These are phyloP conservation scores for Tautogolabrus adspersus DNA, from an alignment of 2,113 vertebrate genomes.

Conservation along the genomic window DNA sequence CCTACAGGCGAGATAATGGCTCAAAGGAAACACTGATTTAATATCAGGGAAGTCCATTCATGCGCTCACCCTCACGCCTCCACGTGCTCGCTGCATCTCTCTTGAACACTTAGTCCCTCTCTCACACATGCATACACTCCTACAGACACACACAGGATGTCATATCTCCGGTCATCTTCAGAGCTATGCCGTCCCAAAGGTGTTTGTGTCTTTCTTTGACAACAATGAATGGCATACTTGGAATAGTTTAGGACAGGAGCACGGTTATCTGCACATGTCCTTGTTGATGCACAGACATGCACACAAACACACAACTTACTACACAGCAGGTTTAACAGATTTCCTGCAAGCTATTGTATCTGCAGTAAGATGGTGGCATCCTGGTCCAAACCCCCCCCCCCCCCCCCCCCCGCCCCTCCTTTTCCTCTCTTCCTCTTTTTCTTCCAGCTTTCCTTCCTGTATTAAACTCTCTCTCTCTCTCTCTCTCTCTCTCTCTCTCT, in stretches of 20 bases:
- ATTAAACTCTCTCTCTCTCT: not conserved
- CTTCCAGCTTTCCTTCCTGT: not conserved
- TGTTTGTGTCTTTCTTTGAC: constrained; percentile 75
- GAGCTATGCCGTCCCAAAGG: constrained; percentile 60
- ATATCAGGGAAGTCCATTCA: constrained; percentile 30
- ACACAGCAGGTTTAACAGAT: constrained; percentile 77
- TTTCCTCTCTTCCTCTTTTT: constrained; percentile 26
- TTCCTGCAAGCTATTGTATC: constrained; percentile 84
- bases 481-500: not conserved
- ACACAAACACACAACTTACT: constrained; percentile 20
- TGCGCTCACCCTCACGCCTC: not conserved
- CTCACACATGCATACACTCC: constrained; percentile 2
- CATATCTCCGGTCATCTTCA: constrained; percentile 63
- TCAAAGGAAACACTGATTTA: constrained; percentile 49
- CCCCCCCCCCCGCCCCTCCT: constrained; percentile 20
- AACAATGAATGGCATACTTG: constrained; percentile 82
- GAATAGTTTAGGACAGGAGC: constrained; percentile 78
- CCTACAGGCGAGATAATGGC: constrained; percentile 43
- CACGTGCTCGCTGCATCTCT: constrained; percentile 1
- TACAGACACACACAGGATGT: constrained; percentile 55
- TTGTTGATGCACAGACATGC: constrained; percentile 64
- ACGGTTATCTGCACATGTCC: constrained; percentile 73
- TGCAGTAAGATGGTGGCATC: constrained; percentile 75
- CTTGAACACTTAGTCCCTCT: not conserved
- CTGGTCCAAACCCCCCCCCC: constrained; percentile 52